Base-by-base conservation (phyloP, 2,113 vertebrate species). In the Grus americana region DNA sequence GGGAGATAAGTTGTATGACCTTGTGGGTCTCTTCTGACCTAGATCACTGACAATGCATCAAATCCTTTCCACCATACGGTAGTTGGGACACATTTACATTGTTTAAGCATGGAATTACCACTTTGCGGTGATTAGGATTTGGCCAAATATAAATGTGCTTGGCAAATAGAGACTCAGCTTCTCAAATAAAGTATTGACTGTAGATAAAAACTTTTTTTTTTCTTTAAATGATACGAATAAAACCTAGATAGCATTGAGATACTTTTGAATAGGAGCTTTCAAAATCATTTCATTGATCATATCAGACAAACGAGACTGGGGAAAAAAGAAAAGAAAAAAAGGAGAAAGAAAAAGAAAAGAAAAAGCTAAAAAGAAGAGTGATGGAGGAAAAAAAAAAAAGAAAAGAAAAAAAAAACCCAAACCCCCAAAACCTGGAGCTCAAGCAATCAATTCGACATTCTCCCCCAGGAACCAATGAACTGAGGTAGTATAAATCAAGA, bases 401-500 rank as follows among this genome's bases (percentile, higher is more conserved):
- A 38, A 42, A 63, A 1, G 7, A 4, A 9, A 46, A n/a, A 24
- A 17, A 11, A 7, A 38, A 4, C 38, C 5, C 24, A 63, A 68
- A 15, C 5, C 5, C 13, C 13, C 20, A 20, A 94, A 90, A 36
- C 36, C 22, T 80, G 65, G 49, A 86, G 14, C 49, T 72, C 40
- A 79, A 36, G 59, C 78, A 96, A 88, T 96, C 92, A 90, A 90
- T 95, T 91, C 47, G 82, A 63, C 65, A 44, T 27, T 94, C 16
- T 96, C 71, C 70, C 63, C 11, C 17, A 81, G 93, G 82, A 96
- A 50, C 40, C 52, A 86, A 80, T 55, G 67, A 94, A 90, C 57
- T 3, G 3, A 80, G 21, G 20, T 27, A 79, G 19, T 66, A 85
- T 70, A 93, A 96, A 96, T 90, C 58, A 89, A 88, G 71, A 92